These are phyloP conservation scores for Epinotia ramella DNA, from an alignment of 2,888 invertebrate genomes.

Conservation along the genomic window DNA sequence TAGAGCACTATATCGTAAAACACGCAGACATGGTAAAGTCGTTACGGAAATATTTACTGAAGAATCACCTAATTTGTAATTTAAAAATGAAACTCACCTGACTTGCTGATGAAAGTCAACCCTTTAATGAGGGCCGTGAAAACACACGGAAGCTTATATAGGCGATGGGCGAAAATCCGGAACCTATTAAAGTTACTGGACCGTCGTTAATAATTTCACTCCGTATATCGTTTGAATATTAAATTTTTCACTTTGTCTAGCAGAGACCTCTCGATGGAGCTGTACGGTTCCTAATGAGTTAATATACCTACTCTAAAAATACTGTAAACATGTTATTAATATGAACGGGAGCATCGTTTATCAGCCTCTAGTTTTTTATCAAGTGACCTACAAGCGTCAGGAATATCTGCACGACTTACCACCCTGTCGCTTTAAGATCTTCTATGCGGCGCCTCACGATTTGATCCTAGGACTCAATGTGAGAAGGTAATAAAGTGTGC, in stretches of 20 bases:
- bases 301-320: conserved; percentile 52
- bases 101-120: conserved; percentile 9
- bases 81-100: conserved; percentile 21
- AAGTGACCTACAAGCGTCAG: conserved; percentile 51
- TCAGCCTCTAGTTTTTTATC: conserved; percentile 54
- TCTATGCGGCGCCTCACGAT: too few species aligned
- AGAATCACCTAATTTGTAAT: not conserved
- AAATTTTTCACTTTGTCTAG: conserved; percentile 26
- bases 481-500: conserved; percentile 5
- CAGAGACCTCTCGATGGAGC: conserved; percentile 26
- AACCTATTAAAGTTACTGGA: conserved; percentile 33
- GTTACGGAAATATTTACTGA: too few species aligned
- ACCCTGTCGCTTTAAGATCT: conserved; percentile 8
- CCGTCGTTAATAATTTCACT: conserved; percentile 47
- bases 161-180: conserved; percentile 39
- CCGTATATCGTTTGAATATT: conserved; percentile 46
- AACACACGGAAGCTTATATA: conserved; percentile 55
- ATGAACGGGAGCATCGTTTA: conserved; percentile 64
- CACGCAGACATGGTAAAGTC: too few species aligned
- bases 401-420: conserved; percentile 19
- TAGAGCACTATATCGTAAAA: too few species aligned
- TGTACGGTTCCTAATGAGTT: conserved; percentile 36
- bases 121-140: conserved; percentile 24
- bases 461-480: not conserved
- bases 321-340: conserved; percentile 66